phyloP scores from a whole-genome alignment of 2,888 invertebrate species.

The Teinopalpus imperialis region DNA sequence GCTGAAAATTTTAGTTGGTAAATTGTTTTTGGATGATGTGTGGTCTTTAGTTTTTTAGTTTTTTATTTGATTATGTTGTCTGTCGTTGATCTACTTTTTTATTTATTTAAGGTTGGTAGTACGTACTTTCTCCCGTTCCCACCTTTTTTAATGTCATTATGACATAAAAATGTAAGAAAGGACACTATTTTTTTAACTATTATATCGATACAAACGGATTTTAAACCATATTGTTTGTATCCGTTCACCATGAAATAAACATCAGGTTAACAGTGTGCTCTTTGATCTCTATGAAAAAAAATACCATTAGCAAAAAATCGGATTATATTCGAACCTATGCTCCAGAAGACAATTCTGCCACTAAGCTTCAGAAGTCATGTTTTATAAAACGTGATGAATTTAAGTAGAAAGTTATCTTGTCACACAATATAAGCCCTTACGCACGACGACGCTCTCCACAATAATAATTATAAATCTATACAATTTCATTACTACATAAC shows the following conservation, averaged over 20 bases:
- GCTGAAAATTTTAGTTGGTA: slow-evolving; percentile 19
- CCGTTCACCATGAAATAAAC: no score
- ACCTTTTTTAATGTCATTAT: not conserved
- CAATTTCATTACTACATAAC: slow-evolving; percentile 7
- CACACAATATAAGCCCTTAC: not conserved
- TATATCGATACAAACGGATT: no score
- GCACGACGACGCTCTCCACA: slow-evolving; percentile 10
- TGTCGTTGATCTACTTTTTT: slow-evolving; percentile 16
- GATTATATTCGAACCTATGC: no score
- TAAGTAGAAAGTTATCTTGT: slow-evolving; percentile 5
- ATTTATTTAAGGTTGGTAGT: not conserved
- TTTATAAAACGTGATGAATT: no score
- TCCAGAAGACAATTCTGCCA: no score
- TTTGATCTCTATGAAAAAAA: no score
- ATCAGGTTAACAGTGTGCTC: no score
- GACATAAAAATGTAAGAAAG: not conserved
- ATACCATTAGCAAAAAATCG: no score
- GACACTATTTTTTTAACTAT: no score
- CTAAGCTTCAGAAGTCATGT: slow-evolving; percentile 4
- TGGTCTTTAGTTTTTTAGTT: slow-evolving; percentile 35
- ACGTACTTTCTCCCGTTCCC: slow-evolving; percentile 2
- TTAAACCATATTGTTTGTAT: no score
- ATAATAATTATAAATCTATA: not conserved
- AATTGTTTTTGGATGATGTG: slow-evolving; percentile 32
- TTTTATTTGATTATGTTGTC: slow-evolving; percentile 23